Percentiles rank a stretch among this genome's conserved stretches.
Evolutionary conservation across 2,888 invertebrate species (phyloP).

Genomic region (Tipula lateralis): DNA sequence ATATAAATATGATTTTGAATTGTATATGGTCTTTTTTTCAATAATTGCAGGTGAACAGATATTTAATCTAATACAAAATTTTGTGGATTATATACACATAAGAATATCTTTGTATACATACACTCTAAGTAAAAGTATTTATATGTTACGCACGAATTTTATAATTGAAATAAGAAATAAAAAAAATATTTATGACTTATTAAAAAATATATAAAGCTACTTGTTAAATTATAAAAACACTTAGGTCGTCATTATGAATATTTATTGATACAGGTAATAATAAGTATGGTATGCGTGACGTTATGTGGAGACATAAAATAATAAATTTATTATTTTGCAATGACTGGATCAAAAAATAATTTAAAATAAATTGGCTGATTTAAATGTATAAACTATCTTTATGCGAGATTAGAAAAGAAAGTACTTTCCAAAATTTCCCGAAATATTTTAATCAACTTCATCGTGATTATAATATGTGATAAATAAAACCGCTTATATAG

Average conservation of each 20-base stretch:
- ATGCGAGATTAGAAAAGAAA: neutral
- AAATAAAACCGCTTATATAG: neutral
- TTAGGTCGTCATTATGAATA: neutral
- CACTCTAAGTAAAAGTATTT: conserved; percentile 6
- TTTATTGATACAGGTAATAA: conserved; percentile 19
- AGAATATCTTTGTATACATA: too few species aligned
- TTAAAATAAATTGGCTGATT: neutral
- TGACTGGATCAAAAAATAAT: neutral
- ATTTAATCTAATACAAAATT: neutral
- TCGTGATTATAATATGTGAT: neutral
- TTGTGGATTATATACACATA: neutral
- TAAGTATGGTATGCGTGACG: neutral
- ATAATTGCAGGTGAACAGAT: neutral
- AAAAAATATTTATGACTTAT: neutral
- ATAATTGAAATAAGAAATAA: neutral
- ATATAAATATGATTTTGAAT: neutral
- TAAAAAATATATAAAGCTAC: conserved; percentile 3
- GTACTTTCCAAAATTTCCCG: conserved; percentile 15
- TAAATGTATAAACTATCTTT: neutral
- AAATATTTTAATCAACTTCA: neutral
- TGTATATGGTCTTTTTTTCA: neutral
- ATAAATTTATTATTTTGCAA: neutral
- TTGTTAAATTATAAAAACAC: neutral
- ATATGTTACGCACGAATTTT: neutral
- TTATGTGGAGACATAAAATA: neutral